Base-by-base conservation (phyloP, 2,113 vertebrate species). In the Gambusia holbrooki region DNA sequence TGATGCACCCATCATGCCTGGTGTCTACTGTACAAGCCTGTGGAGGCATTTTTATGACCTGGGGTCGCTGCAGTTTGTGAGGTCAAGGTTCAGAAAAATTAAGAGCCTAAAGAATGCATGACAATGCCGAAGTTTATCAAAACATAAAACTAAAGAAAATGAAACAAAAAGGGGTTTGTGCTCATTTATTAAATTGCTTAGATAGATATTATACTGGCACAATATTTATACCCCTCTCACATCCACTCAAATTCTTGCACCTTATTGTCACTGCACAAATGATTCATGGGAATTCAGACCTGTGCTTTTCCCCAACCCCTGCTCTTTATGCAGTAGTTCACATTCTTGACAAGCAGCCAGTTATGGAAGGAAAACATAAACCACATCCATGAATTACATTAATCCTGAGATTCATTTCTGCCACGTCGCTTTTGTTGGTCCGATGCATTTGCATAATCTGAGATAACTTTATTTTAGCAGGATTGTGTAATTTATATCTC, bases 381-480 rank as follows among this genome's bases (percentile, higher is more conserved):
- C 40, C 37, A 40, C 5, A 15, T 32, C 62, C 73, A 60, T 71
- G 51, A 84, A 64, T 71, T 8, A 63, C 17, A 62, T 25, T 66
- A 71, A 76, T 76, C 3, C 17, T 76, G 74, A 70, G 71, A 83
- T 51, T 84, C 30, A 27, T 45, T 40, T 62, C 61, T 65, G 67
- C 68, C 42, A 32, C 65, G 71, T 64, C 37, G 45, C 79, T 66
- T 71, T 74, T 79, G 68, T 9, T 73, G 76, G 61, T 81, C 87
- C 69, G 71, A 65, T 51, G 69, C 69, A 14, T 84, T 88, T 81
- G 58, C 79, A 81, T 91, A 90, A 87, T 92, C 91, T 82, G 82
- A 90, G 85, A 48, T 17, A 48, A 81, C 66, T 72, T 83, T 83
- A 77, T 79, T 54, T 66, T 73, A 82, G 81, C 80, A 76, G 83